phyloP scores from a whole-genome alignment of 2,113 vertebrate species.

The Blennius ocellaris region DNA sequence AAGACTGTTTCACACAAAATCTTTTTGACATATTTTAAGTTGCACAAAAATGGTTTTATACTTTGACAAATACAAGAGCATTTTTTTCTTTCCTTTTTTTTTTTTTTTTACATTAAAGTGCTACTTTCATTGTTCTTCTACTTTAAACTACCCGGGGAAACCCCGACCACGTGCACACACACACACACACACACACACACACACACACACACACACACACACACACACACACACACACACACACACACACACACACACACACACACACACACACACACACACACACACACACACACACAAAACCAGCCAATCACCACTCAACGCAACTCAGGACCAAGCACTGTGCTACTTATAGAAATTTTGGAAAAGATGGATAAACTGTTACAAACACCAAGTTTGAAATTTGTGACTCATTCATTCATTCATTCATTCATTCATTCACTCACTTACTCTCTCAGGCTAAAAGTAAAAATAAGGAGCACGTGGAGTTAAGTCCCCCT shows the following conservation, averaged over 20 bases:
- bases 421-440: constrained; percentile 7
- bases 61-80: no score
- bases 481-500: constrained; percentile 36
- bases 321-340: constrained; percentile 20
- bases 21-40: no score
- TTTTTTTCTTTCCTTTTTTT: no score
- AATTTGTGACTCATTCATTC: background rate
- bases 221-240: constrained; percentile 34
- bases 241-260: no score
- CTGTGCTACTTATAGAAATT: background rate
- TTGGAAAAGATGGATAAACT: no score
- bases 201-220: constrained; percentile 13
- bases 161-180: background rate
- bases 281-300: constrained; percentile 30
- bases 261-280: constrained; percentile 9
- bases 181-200: constrained; percentile 12
- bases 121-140: no score
- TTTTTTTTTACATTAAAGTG: no score
- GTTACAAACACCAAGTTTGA: no score
- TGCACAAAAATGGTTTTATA: no score
- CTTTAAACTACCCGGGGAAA: no score
- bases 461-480: constrained; percentile 41
- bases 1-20: no score
- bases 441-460: background rate
- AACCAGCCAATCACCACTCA: constrained; percentile 42